Base-by-base conservation (phyloP, 2,888 invertebrate species). In the Cataglyphis altisquamis region DNA sequence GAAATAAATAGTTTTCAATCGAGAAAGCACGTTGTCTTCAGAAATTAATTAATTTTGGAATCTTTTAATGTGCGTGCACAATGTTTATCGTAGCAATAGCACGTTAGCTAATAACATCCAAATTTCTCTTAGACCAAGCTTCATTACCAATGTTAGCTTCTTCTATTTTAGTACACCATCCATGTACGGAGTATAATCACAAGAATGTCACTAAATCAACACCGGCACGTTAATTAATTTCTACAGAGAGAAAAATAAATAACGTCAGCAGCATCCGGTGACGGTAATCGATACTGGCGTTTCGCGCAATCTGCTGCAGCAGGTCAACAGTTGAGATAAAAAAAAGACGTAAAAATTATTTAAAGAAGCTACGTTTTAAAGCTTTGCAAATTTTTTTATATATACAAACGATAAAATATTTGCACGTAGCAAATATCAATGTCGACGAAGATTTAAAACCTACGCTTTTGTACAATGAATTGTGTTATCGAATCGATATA, bases 191-290 rank as follows among this genome's bases (percentile, higher is more conserved):
- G 62, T 41, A 77, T 73, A 81, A 86, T 83, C 41, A 63, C 25
- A 52, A 12, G 29, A 39, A 62, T 55, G 63, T 70, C 64, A 48
- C 74, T 87, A 83, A 86, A 89, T 87, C 85, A 84, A 84, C 68
- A 85, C 86, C 68, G 21, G 48, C 15, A 41, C 32, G 66, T 78
- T 85, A 89, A 89, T 89, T 89, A 89, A 89, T 89, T 82, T 70
- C 45, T 78, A 84, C 60, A 55, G 82, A 77, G 66, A 82, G 83
- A 83, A 84, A 89, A 89, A 89, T 89, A 89, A 89, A 89, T 89
- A 87, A 89, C 83, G 88, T 74, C 87, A 73, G 82, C 57, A 82
- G 67, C 88, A 88, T 89, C 87, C 83, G 89, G 84, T 60, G 78
- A 63, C 32, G 73, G 18, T 52, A 88, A 89, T 89, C 89, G 82